A percentile compares a stretch with the other conserved stretches of the same genome.
Conservation (phyloP, 1,140 invertebrate species). For the Heliconius hermathena region DNA sequence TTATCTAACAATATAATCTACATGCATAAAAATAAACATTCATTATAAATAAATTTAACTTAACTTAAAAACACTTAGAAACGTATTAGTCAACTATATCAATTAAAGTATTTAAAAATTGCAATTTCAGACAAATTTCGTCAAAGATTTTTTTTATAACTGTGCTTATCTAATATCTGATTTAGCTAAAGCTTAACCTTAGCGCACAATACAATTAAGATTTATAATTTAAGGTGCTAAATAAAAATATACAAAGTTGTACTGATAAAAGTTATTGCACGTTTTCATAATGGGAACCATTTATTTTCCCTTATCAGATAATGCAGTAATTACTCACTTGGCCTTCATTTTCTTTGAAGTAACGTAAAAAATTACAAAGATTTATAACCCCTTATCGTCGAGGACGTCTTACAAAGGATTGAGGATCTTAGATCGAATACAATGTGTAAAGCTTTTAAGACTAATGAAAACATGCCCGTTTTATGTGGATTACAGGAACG, state of each 20-base stretch:
- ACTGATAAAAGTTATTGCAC: constrained; percentile 1
- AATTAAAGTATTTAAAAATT: too few species aligned
- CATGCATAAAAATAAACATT: too few species aligned
- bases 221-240: not conserved
- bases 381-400: constrained; percentile 28
- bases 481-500: not conserved
- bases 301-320: constrained; percentile 26
- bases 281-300: constrained; percentile 18
- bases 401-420: constrained; percentile 12
- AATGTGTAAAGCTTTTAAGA: constrained; percentile 14
- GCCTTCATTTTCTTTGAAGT: constrained; percentile 30
- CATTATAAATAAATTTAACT: too few species aligned
- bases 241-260: not conserved
- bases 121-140: too few species aligned
- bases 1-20: too few species aligned
- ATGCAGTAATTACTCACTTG: constrained; percentile 25
- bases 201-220: not conserved
- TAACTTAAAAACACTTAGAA: too few species aligned
- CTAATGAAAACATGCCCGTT: constrained; percentile 6
- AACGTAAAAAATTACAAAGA: constrained; percentile 27
- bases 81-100: too few species aligned
- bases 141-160: too few species aligned
- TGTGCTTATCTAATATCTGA: not conserved
- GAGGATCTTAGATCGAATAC: constrained; percentile 5
- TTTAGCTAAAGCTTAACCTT: not conserved